Percentiles rank a stretch among this genome's conserved stretches.
These are phyloP conservation scores for Fragum sueziense DNA, from an alignment of 2,888 invertebrate genomes.

Conservation along the genomic window DNA sequence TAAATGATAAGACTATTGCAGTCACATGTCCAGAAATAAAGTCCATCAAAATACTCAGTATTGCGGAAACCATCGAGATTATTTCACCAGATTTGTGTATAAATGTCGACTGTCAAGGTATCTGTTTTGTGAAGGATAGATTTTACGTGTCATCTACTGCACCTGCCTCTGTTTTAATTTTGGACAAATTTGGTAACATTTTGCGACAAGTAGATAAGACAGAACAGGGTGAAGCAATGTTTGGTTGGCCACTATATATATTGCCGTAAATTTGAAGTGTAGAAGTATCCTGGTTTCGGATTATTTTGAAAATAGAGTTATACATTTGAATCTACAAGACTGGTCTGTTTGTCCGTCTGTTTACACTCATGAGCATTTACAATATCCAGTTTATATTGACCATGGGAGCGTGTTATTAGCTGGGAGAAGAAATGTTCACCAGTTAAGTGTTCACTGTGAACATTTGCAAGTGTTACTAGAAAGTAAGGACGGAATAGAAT, in stretches of 20 bases:
- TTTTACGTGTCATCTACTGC: not conserved
- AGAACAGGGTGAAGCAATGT: not conserved
- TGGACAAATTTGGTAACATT: not conserved
- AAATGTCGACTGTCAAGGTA: conserved; percentile 8
- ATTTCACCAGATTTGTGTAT: not conserved
- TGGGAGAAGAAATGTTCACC: not conserved
- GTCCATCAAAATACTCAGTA: not conserved
- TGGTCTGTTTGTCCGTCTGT: not conserved
- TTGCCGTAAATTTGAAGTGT: not conserved
- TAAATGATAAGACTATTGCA: not conserved
- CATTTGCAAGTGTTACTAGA: not conserved
- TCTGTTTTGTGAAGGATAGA: not conserved
- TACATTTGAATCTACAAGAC: not conserved
- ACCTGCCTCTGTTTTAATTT: not conserved
- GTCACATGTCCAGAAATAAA: not conserved
- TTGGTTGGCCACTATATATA: conserved; percentile 1
- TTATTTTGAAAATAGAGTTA: conserved; percentile 3
- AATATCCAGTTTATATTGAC: conserved; percentile 2
- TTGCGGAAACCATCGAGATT: not conserved
- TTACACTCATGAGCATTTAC: not conserved
- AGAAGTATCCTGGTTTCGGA: not conserved
- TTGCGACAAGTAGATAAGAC: not conserved
- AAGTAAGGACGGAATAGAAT: not conserved
- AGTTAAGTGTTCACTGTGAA: not conserved
- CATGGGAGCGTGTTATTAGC: conserved; percentile 4